Conservation (phyloP, 2,113 vertebrate genomes). For the Pachyramphus minor region DNA sequence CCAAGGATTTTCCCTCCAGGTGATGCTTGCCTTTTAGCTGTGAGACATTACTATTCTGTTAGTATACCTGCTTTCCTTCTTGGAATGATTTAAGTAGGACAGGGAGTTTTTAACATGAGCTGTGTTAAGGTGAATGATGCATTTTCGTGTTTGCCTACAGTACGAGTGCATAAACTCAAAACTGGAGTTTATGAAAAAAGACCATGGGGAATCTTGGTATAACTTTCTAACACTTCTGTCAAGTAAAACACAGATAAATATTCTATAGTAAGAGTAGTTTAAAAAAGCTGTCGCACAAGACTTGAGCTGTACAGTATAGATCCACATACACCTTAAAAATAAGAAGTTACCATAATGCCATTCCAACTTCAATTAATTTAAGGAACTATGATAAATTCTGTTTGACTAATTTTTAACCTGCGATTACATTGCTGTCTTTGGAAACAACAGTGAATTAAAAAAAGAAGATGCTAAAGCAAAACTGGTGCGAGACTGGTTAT, state of each 20-base stretch:
- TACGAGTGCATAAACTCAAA: not conserved
- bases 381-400: not conserved
- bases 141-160: not conserved
- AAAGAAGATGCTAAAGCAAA: not conserved
- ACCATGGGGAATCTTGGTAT: rapidly evolving
- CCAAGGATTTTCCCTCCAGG: not conserved
- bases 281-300: not conserved
- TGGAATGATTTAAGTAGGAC: not conserved
- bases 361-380: not conserved
- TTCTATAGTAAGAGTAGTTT: not conserved
- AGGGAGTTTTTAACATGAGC: not conserved
- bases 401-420: not conserved
- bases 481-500: not conserved
- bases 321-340: not conserved
- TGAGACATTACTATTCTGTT: not conserved
- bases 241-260: not conserved
- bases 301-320: not conserved
- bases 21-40: not conserved
- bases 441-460: not conserved
- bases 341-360: not conserved
- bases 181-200: not conserved
- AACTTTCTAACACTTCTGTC: not conserved
- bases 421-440: not conserved
- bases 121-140: not conserved
- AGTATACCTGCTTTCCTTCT: not conserved